These are phyloP conservation scores for Pyrgilauda ruficollis DNA, from an alignment of 2,113 vertebrate genomes.

Conservation along the genomic window DNA sequence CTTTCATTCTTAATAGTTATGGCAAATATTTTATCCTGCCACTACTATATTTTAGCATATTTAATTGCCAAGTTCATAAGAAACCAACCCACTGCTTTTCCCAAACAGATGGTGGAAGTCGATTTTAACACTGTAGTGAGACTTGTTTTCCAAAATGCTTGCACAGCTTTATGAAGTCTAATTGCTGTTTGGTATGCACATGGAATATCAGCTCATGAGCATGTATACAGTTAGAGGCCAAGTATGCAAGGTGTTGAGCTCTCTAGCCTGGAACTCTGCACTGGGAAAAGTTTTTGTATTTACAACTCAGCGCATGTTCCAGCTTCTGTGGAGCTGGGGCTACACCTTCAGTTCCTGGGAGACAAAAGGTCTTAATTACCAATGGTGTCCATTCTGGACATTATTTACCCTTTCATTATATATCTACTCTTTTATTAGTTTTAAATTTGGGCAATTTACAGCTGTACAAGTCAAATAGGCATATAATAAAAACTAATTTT, in stretches of 20 bases:
- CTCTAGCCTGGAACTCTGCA: background rate
- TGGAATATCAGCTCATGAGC: background rate
- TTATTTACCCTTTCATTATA: background rate
- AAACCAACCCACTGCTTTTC: constrained; percentile 29
- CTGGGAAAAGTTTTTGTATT: background rate
- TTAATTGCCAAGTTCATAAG: constrained; percentile 66
- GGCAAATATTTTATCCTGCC: constrained; percentile 33
- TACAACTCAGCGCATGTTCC: background rate
- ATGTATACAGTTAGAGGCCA: background rate
- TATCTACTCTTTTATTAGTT: background rate
- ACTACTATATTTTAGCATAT: constrained; percentile 56
- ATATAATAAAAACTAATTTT: background rate
- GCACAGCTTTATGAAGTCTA: constrained; percentile 38
- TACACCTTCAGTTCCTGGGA: background rate
- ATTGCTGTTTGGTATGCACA: constrained; percentile 23
- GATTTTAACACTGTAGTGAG: constrained; percentile 58
- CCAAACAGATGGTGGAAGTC: constrained; percentile 67
- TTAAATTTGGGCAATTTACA: background rate
- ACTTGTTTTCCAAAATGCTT: constrained; percentile 63
- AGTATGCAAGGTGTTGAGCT: background rate
- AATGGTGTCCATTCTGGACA: background rate
- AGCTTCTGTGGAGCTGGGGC: background rate
- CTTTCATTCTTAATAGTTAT: constrained; percentile 52
- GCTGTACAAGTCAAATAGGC: background rate
- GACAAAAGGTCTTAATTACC: background rate